Conservation (phyloP, 2,113 vertebrate genomes). For the Alethe diademata region DNA sequence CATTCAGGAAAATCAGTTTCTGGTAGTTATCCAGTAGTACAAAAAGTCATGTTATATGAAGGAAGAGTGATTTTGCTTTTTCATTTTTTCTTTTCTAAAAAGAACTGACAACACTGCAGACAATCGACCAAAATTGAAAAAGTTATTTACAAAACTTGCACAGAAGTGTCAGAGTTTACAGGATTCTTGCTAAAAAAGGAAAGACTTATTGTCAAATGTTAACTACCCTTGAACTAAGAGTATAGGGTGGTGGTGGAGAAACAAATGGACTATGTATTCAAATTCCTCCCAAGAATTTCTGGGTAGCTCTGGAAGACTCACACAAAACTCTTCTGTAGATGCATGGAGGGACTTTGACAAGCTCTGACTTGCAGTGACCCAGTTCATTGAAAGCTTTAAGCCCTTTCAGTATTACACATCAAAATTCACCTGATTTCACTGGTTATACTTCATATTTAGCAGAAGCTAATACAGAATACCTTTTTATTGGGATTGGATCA, state of each 20-base stretch:
- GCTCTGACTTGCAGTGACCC: not conserved
- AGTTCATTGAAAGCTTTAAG: not conserved
- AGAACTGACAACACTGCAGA: not conserved
- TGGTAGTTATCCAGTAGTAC: not conserved
- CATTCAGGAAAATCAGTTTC: not conserved
- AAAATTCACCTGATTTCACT: not conserved
- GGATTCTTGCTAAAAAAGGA: not conserved
- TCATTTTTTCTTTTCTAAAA: not conserved
- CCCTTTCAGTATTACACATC: not conserved
- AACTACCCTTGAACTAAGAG: not conserved
- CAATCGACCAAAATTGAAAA: not conserved
- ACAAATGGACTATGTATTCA: not conserved
- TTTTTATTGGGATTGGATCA: not conserved
- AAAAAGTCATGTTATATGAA: not conserved
- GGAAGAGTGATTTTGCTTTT: not conserved
- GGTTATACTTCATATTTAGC: not conserved
- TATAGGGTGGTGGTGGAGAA: not conserved
- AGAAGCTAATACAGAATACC: not conserved
- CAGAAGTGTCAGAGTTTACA: not conserved
- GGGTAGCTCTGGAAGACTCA: not conserved
- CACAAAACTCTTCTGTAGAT: not conserved
- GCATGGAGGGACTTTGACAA: not conserved
- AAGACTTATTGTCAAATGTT: not conserved
- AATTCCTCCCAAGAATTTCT: not conserved
- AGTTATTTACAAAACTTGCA: not conserved